Conservation (phyloP, 2,113 vertebrate species). For the Danio rerio region GRCz12tu NC_133198.1:23546501-23547000, state of each 20-base stretch:
- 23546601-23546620: slow-evolving; percentile 25
- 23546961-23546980: not conserved
- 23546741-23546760: too few relatives aligned
- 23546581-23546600: slow-evolving; percentile 17
- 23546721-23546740: not conserved
- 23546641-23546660: not conserved
- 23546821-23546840: not conserved
- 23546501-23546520: slow-evolving; percentile 77
- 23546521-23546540: slow-evolving; percentile 78
- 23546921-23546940: not conserved
- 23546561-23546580: slow-evolving; percentile 29
- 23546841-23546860: not conserved
- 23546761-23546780: not conserved
- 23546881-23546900: slow-evolving; percentile 17
- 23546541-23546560: slow-evolving; percentile 74
- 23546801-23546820: not conserved
- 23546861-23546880: not conserved
- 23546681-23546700: not conserved
- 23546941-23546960: not conserved
- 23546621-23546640: slow-evolving; percentile 53
- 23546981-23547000: not conserved
- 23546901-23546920: slow-evolving; percentile 1
- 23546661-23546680: not conserved
- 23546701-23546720: not conserved
- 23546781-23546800: not conserved